A percentile compares a stretch with the other conserved stretches of the same genome.
Conservation (phyloP, 2,888 invertebrate genomes). For the Hipparchia semele region DNA sequence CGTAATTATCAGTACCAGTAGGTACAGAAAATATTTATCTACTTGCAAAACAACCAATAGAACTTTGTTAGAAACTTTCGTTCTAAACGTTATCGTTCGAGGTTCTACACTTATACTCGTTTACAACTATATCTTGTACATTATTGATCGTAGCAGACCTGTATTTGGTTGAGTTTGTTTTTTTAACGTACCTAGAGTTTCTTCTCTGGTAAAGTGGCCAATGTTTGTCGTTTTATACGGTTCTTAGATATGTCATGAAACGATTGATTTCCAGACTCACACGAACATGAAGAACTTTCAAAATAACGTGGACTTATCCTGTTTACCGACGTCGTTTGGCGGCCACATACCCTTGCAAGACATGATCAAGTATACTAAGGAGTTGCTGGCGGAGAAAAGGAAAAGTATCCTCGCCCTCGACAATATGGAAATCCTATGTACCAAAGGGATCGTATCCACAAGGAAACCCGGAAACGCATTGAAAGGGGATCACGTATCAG, state of each 20-base stretch:
- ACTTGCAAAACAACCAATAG: no score
- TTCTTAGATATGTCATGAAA: background rate
- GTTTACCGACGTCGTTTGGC: conserved; percentile 88
- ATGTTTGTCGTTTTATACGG: no score
- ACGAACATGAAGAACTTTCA: conserved; percentile 83
- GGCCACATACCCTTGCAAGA: conserved; percentile 87
- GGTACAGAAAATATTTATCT: no score
- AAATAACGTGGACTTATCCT: conserved; percentile 82
- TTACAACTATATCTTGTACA: no score
- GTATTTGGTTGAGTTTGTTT: background rate
- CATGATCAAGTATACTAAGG: conserved; percentile 88
- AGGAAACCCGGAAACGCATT: conserved; percentile 55
- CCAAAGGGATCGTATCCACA: conserved; percentile 77
- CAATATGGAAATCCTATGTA: conserved; percentile 85
- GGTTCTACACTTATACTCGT: no score
- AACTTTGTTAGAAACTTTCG: no score
- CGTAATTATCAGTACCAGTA: background rate
- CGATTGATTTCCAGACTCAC: conserved; percentile 75
- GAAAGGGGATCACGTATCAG: conserved; percentile 58
- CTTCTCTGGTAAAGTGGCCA: no score
- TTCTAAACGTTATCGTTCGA: no score
- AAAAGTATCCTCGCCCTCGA: conserved; percentile 84
- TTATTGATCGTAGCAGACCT: background rate
- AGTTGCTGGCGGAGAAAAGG: conserved; percentile 83
- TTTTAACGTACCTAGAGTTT: no score